These are phyloP conservation scores for Acestrorhynchus altus DNA, from an alignment of 2,797 vertebrate genomes.

Conservation along the genomic window DNA sequence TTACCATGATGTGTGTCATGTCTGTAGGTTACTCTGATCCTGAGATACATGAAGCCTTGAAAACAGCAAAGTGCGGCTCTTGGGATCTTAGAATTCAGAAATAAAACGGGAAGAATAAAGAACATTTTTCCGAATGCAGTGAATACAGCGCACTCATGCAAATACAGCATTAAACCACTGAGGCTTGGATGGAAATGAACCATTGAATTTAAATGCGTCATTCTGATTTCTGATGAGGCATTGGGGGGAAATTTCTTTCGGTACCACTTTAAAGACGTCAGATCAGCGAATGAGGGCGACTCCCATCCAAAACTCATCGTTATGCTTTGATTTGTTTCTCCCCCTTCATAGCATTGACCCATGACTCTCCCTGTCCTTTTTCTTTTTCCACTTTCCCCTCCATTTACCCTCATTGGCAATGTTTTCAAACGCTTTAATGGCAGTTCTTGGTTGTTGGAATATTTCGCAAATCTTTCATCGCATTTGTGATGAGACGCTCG, in stretches of 20 bases:
- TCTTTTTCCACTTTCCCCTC: not conserved
- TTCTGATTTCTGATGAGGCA: not conserved
- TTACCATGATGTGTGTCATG: too few relatives aligned
- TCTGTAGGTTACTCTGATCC: too few relatives aligned
- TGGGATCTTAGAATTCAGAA: too few relatives aligned
- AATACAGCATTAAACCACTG: not conserved
- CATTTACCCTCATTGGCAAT: slow-evolving; percentile 14
- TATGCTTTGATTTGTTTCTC: not conserved
- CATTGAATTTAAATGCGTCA: slow-evolving; percentile 6
- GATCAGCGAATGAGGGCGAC: not conserved
- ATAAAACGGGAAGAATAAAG: too few relatives aligned
- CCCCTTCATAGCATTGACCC: not conserved
- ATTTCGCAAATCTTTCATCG: too few relatives aligned
- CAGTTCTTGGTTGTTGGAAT: not conserved
- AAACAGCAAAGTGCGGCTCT: too few relatives aligned
- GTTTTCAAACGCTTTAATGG: not conserved
- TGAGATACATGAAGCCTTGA: too few relatives aligned
- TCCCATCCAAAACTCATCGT: not conserved
- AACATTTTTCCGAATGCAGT: slow-evolving; percentile 15
- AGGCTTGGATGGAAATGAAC: slow-evolving; percentile 2
- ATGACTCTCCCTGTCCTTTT: not conserved
- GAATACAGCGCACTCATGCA: not conserved
- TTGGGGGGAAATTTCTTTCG: not conserved
- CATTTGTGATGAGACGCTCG: too few relatives aligned
- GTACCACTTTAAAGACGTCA: not conserved